Conservation (phyloP, 2,797 vertebrate genomes). For the Artibeus lituratus region DNA sequence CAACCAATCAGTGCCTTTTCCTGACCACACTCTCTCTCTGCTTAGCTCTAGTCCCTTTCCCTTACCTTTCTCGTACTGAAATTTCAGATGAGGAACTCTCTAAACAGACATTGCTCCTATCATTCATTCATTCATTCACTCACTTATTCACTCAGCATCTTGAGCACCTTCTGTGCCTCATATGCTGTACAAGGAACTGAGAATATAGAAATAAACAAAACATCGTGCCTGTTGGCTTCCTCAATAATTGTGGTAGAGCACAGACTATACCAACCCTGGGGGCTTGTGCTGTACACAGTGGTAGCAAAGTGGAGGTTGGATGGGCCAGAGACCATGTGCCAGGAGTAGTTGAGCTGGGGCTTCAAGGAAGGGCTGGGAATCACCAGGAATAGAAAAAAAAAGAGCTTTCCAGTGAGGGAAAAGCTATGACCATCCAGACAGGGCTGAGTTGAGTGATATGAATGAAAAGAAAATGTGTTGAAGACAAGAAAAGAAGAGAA, state of each 20-base stretch:
- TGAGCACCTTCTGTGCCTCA: neutral
- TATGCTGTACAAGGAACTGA: neutral
- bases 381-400: neutral
- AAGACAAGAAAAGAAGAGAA: neutral
- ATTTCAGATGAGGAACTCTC: neutral
- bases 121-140: neutral
- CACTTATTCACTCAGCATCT: neutral
- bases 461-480: neutral
- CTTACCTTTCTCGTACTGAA: neutral
- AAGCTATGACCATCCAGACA: neutral
- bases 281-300: neutral
- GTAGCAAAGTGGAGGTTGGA: neutral
- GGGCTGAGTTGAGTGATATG: neutral
- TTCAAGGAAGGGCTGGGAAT: neutral
- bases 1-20: neutral
- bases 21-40: neutral
- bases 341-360: neutral
- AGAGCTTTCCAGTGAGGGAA: neutral
- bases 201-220: neutral
- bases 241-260: neutral
- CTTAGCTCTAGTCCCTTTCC: neutral
- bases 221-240: neutral
- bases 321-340: neutral
- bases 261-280: rapidly evolving
- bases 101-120: neutral